A percentile compares a stretch with the other conserved stretches of the same genome.
Conservation (phyloP, 2,797 vertebrate species). For the Sebastes hubbsi region DNA sequence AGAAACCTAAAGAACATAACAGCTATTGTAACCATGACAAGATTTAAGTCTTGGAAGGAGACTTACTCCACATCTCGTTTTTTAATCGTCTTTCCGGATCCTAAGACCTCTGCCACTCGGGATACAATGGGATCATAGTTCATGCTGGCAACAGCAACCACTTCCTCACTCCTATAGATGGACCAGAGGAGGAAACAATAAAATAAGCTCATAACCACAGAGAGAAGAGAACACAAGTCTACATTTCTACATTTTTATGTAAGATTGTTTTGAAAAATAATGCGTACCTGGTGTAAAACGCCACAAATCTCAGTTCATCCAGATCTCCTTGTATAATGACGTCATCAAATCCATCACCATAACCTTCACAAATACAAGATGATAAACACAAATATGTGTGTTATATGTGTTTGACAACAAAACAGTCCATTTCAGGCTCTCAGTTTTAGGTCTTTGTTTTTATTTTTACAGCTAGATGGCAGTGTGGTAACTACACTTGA, state of each 20-base stretch:
- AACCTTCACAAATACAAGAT: conserved; percentile 82
- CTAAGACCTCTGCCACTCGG: conserved; percentile 95
- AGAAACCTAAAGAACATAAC: conserved; percentile 50
- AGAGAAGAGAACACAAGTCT: background rate
- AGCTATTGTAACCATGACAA: conserved; percentile 41
- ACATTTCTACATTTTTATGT: background rate
- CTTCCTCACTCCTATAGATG: conserved; percentile 91
- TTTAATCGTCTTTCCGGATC: conserved; percentile 92
- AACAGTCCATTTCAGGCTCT: background rate
- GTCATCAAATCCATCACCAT: conserved; percentile 97
- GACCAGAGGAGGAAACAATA: conserved; percentile 36
- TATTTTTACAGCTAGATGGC: conserved; percentile 60
- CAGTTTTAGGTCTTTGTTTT: background rate
- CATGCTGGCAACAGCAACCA: conserved; percentile 97
- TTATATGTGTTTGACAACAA: background rate
- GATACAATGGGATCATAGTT: conserved; percentile 99
- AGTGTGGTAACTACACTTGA: conserved; percentile 26
- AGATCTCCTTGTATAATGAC: conserved; percentile 98
- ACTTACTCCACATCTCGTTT: conserved; percentile 99
- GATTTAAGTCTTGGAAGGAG: conserved; percentile 41
- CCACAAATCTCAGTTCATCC: conserved; percentile 97
- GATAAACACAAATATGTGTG: background rate
- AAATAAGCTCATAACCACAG: background rate
- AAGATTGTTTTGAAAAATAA: background rate
- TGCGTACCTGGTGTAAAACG: conserved; percentile 95